Conservation (phyloP, 2,797 vertebrate genomes). For the Chiroxiphia lanceolata region DNA sequence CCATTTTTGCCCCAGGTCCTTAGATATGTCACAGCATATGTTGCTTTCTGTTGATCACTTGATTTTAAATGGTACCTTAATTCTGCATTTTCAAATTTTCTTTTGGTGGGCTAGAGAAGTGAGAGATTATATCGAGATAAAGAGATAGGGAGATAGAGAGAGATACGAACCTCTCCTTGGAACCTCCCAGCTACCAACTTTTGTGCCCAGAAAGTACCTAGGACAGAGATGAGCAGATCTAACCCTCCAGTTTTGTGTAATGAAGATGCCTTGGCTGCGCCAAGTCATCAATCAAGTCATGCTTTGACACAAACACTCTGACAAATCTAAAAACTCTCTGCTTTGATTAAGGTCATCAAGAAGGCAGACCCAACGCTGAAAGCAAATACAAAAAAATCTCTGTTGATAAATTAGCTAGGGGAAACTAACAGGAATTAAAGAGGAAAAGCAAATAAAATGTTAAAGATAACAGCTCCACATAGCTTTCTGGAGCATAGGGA, state of each 20-base stretch:
- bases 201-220: neutral
- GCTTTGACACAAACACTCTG: neutral
- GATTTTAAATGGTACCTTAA: neutral
- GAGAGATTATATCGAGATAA: neutral
- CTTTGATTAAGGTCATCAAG: conserved; percentile 15
- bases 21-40: neutral
- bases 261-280: neutral
- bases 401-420: neutral
- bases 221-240: neutral
- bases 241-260: neutral
- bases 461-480: neutral
- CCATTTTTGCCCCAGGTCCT: neutral
- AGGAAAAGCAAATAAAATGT: neutral
- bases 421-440: neutral
- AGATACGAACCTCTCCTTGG: neutral
- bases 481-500: neutral
- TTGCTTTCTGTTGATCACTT: neutral
- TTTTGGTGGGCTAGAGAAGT: neutral
- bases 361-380: neutral
- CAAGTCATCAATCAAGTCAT: neutral
- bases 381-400: neutral
- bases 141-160: too few species aligned
- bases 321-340: neutral
- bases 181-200: neutral
- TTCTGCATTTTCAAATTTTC: neutral